Percentiles rank a stretch among this genome's conserved stretches.
Evolutionary conservation across 2,797 vertebrate genomes (phyloP).

Genomic region (Pantherophis vulpinus): DNA sequence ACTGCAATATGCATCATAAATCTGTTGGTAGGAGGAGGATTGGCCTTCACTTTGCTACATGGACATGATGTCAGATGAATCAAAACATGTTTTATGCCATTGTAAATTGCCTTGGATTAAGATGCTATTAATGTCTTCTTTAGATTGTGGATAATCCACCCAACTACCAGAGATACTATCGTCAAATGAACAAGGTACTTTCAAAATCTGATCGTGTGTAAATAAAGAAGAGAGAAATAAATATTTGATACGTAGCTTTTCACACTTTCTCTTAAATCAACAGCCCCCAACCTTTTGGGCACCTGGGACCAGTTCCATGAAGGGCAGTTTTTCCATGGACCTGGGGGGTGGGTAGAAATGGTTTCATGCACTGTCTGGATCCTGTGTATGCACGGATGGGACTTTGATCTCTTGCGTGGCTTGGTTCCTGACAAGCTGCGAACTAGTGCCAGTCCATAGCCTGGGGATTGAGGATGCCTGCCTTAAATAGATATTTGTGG

Average conservation of each 20-base stretch:
- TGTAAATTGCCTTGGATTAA: background rate
- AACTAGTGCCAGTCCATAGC: no score
- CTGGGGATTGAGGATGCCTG: no score
- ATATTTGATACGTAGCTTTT: background rate
- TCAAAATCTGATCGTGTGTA: background rate
- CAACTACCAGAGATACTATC: slow-evolving; percentile 89
- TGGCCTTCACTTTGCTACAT: background rate
- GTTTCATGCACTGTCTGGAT: no score
- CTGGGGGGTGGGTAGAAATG: no score
- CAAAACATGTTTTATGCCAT: background rate
- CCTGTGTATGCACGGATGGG: no score
- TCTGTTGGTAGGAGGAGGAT: background rate
- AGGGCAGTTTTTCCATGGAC: no score
- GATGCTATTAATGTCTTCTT: slow-evolving; percentile 13
- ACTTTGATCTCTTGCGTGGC: no score
- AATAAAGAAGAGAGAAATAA: background rate
- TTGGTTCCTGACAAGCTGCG: no score
- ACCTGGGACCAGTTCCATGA: no score
- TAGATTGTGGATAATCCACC: slow-evolving; percentile 87
- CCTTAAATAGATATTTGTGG: background rate
- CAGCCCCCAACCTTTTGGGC: no score
- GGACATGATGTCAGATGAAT: background rate
- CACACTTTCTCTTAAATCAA: background rate
- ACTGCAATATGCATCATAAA: background rate
- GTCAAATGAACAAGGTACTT: slow-evolving; percentile 89